Evolutionary conservation across 2,113 vertebrate genomes (phyloP).

Genomic region (Salvelinus fontinalis): DNA sequence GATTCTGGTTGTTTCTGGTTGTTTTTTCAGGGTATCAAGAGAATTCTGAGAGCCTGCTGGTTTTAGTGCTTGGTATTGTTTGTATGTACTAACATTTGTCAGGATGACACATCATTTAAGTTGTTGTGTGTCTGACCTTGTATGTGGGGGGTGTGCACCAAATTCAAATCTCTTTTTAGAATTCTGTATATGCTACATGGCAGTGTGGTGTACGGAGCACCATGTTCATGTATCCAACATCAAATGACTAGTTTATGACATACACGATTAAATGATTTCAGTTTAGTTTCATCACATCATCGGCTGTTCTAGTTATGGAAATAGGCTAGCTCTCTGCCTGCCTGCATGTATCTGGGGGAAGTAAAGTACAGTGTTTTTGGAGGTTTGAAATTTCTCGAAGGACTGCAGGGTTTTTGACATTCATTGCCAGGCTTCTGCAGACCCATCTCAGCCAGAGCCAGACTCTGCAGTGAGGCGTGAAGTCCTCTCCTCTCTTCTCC

Average conservation of each 20-base stretch:
- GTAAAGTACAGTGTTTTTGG: slow-evolving; percentile 46
- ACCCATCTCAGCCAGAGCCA: slow-evolving; percentile 43
- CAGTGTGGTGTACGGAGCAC: background rate
- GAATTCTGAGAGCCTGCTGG: slow-evolving; percentile 17
- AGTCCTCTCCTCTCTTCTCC: slow-evolving; percentile 22
- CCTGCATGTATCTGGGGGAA: slow-evolving; percentile 37
- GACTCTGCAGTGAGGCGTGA: slow-evolving; percentile 45
- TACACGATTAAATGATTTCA: background rate
- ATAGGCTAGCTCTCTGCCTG: slow-evolving; percentile 23
- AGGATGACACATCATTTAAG: slow-evolving; percentile 33
- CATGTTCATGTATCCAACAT: background rate
- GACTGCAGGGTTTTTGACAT: slow-evolving; percentile 54
- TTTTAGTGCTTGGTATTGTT: slow-evolving; percentile 38
- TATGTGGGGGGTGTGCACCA: background rate
- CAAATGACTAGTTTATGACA: background rate
- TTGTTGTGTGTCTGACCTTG: background rate
- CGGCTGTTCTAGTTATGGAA: background rate
- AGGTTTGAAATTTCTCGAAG: slow-evolving; percentile 36
- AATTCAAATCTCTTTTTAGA: background rate
- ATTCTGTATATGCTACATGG: slow-evolving; percentile 24
- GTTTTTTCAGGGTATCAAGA: slow-evolving; percentile 21
- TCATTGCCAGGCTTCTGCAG: slow-evolving; percentile 46
- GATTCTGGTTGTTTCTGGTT: slow-evolving; percentile 24
- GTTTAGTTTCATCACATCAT: background rate
- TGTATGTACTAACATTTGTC: slow-evolving; percentile 51